Base-by-base conservation (phyloP, 2,113 vertebrate species). In the human (Homo sapiens) region DNA sequence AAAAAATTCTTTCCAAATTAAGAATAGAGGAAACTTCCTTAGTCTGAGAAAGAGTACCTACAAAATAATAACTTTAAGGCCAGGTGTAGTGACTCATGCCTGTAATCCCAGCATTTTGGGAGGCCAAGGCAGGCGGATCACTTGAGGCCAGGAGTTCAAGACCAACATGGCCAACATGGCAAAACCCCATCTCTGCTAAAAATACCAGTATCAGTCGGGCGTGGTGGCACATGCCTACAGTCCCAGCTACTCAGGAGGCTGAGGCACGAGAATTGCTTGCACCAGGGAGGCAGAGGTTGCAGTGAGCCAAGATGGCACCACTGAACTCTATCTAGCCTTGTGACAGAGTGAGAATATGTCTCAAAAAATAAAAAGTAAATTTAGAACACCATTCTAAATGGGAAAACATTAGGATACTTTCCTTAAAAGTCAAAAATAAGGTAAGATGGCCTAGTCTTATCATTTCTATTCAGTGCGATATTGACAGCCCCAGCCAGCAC, bases 311-410 rank as follows among this genome's bases (percentile, higher is more conserved):
- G 61, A 13, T 14, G 6, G 13, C 5, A 30, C 27, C 61, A 64
- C 61, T 30, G 61, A 27, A 64, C 27, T 64, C 61, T 64, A 30
- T 30, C 61, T 64, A 30, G 61, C 61, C 27, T 64, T 64, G 27
- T 64, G 61, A 30, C 12, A 64, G 27, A 64, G 27, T 64, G 61
- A 64, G 61, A 64, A 30, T 64, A 27, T 30, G 27, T 30, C n/a
- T 87, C 35, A 88, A 52, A 6, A 94, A 93, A 70, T 96, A 80
- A 55, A 76, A 96, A 97, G 48, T 48, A 84, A 55, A 45, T 52
- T 85, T 52, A 76, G 32, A 90, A 73, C 6, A 23, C 57, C 45
- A 93, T 68, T 18, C 25, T 79, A 79, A 89, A 25, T 61, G 57
- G 22, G 4, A 66, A 92, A 94, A 83, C 45, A 94, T 82, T 86